Evolutionary conservation across 35 echinoderm and acorn worm species (phyloP), one percentile per base, ranked within the genome.

Genomic region (Ophiothrix spiculata): DNA sequence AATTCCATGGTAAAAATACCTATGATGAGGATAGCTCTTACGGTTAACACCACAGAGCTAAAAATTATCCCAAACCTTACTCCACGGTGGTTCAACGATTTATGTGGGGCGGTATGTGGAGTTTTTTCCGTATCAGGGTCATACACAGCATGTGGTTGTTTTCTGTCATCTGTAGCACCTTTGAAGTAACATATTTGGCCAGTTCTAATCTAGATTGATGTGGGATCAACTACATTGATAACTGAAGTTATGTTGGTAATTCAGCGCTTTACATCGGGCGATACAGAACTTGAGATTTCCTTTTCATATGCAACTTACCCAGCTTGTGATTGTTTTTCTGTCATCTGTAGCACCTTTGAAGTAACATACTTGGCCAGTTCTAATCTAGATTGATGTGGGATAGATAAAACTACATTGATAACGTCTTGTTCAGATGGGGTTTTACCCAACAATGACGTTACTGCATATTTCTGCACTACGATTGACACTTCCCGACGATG

Each of bases 371-470:
- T 90, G 13, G 87, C 91, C 60, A 93, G 81, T 38, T 97, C 94
- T 31, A 77, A 69, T 39, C 84, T 86, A 36, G 89, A 60, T 25
- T 89, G 88, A 25, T 75, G 56, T 34, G 37, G 79, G 4, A 97
- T 34, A 35, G 94, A 97, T 1, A 93, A 34, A 3, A 87, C 79
- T 2, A 97, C 81, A 42, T 93, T 93, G 79, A 93, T 25, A 8
- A 97, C 91, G 76, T 97, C 94, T 41, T 89, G 84, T 34, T 81
- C 84, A 33, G 90, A 93, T 0, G 94, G 94, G 17, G 90, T 90
- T 31, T 97, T 97, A 1, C 79, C 85, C 1, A 97, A 88, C 33
- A 97, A 78, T 14, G 87, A 56, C 38, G 76, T 87, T 17, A 84
- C 91, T 8, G 94, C 94, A 0, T 69, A 63, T 36, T 85, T 81